Percentiles rank a stretch among this genome's conserved stretches.
These are phyloP conservation scores for Nothoprocta pentlandii DNA, from an alignment of 2,113 vertebrate genomes.

Conservation along the genomic window DNA sequence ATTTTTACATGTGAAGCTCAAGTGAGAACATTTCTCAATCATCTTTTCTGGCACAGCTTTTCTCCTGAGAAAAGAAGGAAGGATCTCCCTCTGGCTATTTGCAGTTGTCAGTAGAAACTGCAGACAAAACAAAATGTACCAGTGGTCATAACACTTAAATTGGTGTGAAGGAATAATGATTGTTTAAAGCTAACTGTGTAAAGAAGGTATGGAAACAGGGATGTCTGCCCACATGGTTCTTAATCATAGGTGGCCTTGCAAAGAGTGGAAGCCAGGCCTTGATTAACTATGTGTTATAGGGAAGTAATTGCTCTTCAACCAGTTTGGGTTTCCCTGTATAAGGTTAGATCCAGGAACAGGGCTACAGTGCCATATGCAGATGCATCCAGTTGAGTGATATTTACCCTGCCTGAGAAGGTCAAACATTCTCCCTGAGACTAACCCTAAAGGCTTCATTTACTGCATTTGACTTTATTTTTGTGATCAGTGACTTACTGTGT, in stretches of 20 bases:
- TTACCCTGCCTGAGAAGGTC: not conserved
- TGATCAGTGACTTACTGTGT: not conserved
- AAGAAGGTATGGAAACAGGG: constrained; percentile 58
- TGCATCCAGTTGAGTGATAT: not conserved
- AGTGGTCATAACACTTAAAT: constrained; percentile 13
- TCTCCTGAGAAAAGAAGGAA: constrained; percentile 46
- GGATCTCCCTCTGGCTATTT: constrained; percentile 37
- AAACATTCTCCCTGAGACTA: not conserved
- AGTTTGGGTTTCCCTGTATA: not conserved
- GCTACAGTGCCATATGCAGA: too few relatives aligned
- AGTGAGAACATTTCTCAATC: constrained; percentile 54
- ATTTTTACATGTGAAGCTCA: constrained; percentile 8
- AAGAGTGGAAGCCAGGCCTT: not conserved
- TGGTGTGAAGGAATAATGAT: constrained; percentile 50
- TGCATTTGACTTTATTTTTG: not conserved
- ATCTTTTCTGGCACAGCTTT: constrained; percentile 17
- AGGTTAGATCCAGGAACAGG: too few relatives aligned
- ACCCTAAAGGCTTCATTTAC: not conserved
- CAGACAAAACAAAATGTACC: constrained; percentile 57
- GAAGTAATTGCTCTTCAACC: not conserved
- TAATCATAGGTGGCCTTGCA: constrained; percentile 17
- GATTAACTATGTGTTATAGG: not conserved
- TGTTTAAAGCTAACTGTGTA: constrained; percentile 16
- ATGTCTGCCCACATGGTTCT: not conserved
- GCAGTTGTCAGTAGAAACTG: constrained; percentile 23